A percentile compares a stretch with the other conserved stretches of the same genome.
Evolutionary conservation across 2,888 invertebrate species (phyloP).

Genomic region (Polydrusus pterygomalis): DNA sequence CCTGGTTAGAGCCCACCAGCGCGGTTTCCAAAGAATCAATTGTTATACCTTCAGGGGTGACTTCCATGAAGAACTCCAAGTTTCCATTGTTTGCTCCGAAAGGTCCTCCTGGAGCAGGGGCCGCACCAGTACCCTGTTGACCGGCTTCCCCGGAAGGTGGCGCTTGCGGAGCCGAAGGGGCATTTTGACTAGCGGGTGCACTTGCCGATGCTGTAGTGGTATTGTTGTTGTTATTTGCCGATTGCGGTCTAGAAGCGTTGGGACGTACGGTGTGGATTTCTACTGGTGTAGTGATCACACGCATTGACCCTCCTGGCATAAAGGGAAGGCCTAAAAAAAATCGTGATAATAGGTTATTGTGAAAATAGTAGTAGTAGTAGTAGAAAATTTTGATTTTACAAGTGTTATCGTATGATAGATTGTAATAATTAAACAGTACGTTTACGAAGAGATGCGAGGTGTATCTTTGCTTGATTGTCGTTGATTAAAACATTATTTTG

Average conservation of each 20-base stretch:
- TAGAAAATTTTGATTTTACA: too few relatives aligned
- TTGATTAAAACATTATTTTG: too few relatives aligned
- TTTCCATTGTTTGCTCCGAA: constrained; percentile 69
- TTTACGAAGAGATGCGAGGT: too few relatives aligned
- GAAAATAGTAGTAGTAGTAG: too few relatives aligned
- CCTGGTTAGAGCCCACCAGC: constrained; percentile 63
- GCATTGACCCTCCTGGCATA: constrained; percentile 63
- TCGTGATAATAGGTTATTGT: too few relatives aligned
- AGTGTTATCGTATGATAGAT: too few relatives aligned
- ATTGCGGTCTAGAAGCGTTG: constrained; percentile 42
- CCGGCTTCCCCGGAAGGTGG: constrained; percentile 19
- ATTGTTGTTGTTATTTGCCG: constrained; percentile 55
- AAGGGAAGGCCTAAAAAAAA: constrained; percentile 60
- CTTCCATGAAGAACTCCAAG: constrained; percentile 78
- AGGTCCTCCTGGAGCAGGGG: constrained; percentile 47
- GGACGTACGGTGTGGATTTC: constrained; percentile 64
- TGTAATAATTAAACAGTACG: too few relatives aligned
- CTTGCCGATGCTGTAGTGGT: constrained; percentile 48
- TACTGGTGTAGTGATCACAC: constrained; percentile 68
- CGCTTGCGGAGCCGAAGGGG: constrained; percentile 41
- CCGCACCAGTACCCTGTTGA: constrained; percentile 23
- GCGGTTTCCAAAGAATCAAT: constrained; percentile 64
- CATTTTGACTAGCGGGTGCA: constrained; percentile 34
- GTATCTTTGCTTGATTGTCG: too few relatives aligned
- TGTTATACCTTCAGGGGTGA: constrained; percentile 72